A percentile compares a stretch with the other conserved stretches of the same genome.
phyloP scores from a whole-genome alignment of 2,888 invertebrate genomes.

The Trissoscelio sp. region DNA sequence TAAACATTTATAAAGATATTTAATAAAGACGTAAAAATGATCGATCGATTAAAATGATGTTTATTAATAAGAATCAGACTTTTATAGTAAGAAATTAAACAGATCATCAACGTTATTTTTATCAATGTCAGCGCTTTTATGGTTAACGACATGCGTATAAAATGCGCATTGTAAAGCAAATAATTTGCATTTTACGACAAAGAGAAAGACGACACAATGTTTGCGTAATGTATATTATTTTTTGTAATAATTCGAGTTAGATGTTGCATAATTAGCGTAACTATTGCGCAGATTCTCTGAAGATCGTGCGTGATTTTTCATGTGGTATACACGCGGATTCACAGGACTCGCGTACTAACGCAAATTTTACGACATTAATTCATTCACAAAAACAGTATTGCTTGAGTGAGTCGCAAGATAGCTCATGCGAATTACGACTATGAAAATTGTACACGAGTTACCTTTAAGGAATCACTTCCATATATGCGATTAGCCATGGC shows the following conservation, averaged over 20 bases:
- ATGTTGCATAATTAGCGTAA: conserved; percentile 38
- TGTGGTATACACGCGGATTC: background rate
- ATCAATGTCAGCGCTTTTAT: conserved; percentile 33
- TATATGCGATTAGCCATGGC: conserved; percentile 21
- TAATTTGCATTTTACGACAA: conserved; percentile 50
- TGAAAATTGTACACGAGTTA: conserved; percentile 51
- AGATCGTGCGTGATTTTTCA: conserved; percentile 35
- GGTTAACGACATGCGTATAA: background rate
- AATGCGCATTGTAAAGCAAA: conserved; percentile 18
- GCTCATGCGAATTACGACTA: conserved; percentile 46
- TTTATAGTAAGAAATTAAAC: conserved; percentile 12
- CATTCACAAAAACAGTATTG: conserved; percentile 59
- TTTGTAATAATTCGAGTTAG: conserved; percentile 42
- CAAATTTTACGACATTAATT: conserved; percentile 58
- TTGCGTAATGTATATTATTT: conserved; percentile 46
- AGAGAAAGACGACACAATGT: conserved; percentile 27
- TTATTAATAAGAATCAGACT: conserved; percentile 5
- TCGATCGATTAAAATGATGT: conserved; percentile 1
- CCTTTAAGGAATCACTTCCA: conserved; percentile 28
- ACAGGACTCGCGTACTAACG: conserved; percentile 3
- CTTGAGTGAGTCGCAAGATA: conserved; percentile 32
- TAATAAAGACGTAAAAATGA: background rate
- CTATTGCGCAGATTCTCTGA: conserved; percentile 46
- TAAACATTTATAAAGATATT: too few relatives aligned
- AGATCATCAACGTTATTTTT: conserved; percentile 1